phyloP scores from a whole-genome alignment of 2,888 invertebrate genomes.

The Himalopsyche tibetana region DNA sequence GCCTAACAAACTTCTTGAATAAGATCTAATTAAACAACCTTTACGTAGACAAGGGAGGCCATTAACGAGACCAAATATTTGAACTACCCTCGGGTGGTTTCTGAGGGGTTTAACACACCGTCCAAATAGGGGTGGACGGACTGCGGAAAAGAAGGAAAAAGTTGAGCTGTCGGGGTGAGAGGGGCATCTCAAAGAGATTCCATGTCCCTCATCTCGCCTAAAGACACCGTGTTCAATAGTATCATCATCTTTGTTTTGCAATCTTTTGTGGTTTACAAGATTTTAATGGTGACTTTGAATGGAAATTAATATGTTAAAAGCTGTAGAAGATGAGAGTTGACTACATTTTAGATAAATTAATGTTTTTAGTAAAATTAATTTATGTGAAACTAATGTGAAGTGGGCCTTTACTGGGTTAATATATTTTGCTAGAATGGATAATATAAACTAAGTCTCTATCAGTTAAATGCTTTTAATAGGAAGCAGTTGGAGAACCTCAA shows the following conservation, averaged over 20 bases:
- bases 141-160: conserved; percentile 27
- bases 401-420: too few relatives aligned
- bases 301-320: too few relatives aligned
- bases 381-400: too few relatives aligned
- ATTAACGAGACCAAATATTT: conserved; percentile 64
- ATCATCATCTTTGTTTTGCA: neutral
- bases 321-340: too few relatives aligned
- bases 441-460: too few relatives aligned
- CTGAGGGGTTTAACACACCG: conserved; percentile 32
- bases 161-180: neutral
- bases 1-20: conserved; percentile 61
- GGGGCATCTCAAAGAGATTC: conserved; percentile 11
- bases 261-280: too few relatives aligned
- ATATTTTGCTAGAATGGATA: too few relatives aligned
- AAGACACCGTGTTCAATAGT: neutral
- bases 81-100: conserved; percentile 50
- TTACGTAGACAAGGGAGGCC: conserved; percentile 53
- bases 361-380: too few relatives aligned
- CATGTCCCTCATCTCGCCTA: neutral
- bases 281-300: too few relatives aligned
- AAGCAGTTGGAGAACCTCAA: too few relatives aligned
- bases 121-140: conserved; percentile 33
- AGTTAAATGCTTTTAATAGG: too few relatives aligned
- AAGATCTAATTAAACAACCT: conserved; percentile 65
- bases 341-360: too few relatives aligned